A percentile compares a stretch with the other conserved stretches of the same genome.
Conservation (phyloP, 92 coral and sea anemone species). For the Muricea muricata region DNA sequence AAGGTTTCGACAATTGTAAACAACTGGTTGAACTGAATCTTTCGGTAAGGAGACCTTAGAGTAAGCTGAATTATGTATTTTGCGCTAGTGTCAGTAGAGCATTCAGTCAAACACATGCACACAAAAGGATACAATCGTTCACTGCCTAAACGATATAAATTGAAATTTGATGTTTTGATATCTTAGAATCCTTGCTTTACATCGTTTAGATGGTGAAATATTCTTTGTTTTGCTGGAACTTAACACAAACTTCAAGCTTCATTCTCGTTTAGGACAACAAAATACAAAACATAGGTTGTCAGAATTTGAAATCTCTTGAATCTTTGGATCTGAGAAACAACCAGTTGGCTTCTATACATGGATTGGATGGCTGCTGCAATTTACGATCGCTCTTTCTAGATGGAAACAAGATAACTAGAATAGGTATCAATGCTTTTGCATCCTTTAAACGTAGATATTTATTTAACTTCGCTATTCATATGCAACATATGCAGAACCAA, state of each 20-base stretch:
- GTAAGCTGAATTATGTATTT: neutral
- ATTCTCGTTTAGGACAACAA: slow-evolving; percentile 69
- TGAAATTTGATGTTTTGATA: too few relatives aligned
- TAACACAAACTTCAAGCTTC: too few relatives aligned
- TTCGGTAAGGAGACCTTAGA: slow-evolving; percentile 52
- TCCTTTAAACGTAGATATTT: too few relatives aligned
- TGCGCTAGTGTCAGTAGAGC: too few relatives aligned
- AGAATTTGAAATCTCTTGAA: slow-evolving; percentile 68
- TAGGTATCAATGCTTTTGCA: slow-evolving; percentile 59
- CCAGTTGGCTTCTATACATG: slow-evolving; percentile 84
- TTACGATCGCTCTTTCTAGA: slow-evolving; percentile 63
- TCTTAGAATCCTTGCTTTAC: too few relatives aligned
- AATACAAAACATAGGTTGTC: slow-evolving; percentile 77
- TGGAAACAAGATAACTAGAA: slow-evolving; percentile 89
- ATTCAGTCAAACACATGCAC: too few relatives aligned
- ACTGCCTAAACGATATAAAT: too few relatives aligned
- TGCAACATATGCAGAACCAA: too few relatives aligned
- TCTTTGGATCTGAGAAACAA: slow-evolving; percentile 71
- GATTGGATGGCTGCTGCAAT: slow-evolving; percentile 71
- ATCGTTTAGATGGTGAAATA: too few relatives aligned
- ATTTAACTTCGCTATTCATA: too few relatives aligned
- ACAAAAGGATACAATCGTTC: too few relatives aligned
- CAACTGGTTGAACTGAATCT: slow-evolving; percentile 71
- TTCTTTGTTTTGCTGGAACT: too few relatives aligned
- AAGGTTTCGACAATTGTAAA: slow-evolving; percentile 86